phyloP scores from a whole-genome alignment of 2,888 invertebrate genomes.

The Spilarctia lutea region DNA sequence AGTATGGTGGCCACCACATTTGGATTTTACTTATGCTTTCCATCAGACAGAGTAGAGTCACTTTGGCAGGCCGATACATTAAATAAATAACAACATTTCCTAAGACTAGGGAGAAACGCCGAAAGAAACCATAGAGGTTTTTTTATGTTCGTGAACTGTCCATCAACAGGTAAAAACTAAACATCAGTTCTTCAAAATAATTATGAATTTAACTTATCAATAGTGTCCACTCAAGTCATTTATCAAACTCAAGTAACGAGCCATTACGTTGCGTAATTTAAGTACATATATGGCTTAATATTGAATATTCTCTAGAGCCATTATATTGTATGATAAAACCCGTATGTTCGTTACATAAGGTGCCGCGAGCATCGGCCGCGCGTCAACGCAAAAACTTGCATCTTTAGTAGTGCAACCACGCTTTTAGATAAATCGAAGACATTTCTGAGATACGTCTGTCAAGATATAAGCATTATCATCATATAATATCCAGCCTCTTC shows the following conservation, averaged over 20 bases:
- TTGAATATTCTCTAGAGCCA: constrained; percentile 20
- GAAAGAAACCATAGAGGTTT: too few relatives aligned
- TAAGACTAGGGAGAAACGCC: too few relatives aligned
- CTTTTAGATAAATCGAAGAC: constrained; percentile 6
- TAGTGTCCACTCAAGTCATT: neutral
- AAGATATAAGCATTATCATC: too few relatives aligned
- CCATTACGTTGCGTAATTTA: neutral
- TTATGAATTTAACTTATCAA: constrained; percentile 1
- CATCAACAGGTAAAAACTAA: too few relatives aligned
- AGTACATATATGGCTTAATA: constrained; percentile 6
- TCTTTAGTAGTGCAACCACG: constrained; percentile 54
- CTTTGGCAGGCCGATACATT: too few relatives aligned
- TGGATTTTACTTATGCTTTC: too few relatives aligned
- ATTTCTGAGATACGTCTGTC: too few relatives aligned
- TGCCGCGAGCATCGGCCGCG: constrained; percentile 62
- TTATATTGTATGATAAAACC: constrained; percentile 19
- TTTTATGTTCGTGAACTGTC: too few relatives aligned
- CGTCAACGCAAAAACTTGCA: constrained; percentile 66
- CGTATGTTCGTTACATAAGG: constrained; percentile 41
- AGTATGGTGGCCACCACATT: too few relatives aligned
- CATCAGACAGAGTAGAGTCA: too few relatives aligned
- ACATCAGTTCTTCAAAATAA: neutral
- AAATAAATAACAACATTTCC: too few relatives aligned
- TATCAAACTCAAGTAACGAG: neutral
- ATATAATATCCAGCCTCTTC: too few relatives aligned